These are phyloP conservation scores for Pristis pectinata DNA, from an alignment of 2,797 vertebrate genomes.

Conservation along the genomic window DNA sequence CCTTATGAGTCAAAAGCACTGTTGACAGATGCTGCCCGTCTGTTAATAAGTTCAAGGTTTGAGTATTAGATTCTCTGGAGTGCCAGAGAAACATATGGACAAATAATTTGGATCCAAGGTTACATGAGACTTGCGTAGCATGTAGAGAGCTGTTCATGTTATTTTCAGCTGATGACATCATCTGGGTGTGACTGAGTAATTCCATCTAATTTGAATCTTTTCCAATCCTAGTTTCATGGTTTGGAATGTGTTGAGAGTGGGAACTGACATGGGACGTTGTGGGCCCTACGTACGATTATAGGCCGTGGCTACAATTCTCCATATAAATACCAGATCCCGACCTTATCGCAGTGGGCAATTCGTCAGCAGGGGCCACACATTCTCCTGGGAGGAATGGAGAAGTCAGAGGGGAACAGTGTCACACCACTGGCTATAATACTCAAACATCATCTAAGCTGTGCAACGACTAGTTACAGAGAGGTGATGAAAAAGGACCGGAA, in stretches of 20 bases:
- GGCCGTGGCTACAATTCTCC: neutral
- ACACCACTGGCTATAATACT: neutral
- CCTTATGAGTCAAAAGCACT: neutral
- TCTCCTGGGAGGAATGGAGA: neutral
- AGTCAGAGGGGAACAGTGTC: neutral
- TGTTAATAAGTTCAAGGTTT: constrained; percentile 27
- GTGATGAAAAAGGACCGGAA: neutral
- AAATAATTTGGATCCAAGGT: constrained; percentile 17
- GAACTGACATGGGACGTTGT: neutral
- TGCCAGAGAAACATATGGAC: neutral
- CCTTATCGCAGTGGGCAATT: too few species aligned
- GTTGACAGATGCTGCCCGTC: neutral
- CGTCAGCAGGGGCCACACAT: neutral
- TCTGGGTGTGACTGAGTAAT: neutral
- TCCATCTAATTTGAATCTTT: neutral
- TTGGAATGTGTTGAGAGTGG: neutral
- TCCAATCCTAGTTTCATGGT: neutral
- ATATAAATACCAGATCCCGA: neutral
- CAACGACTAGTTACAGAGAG: too few species aligned
- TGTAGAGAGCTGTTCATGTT: neutral
- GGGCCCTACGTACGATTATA: neutral
- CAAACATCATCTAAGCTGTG: neutral
- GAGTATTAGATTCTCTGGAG: neutral
- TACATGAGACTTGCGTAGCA: neutral
- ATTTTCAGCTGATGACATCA: neutral